Percentiles rank a stretch among this genome's conserved stretches.
phyloP scores from a whole-genome alignment of 2,888 invertebrate species.

The Rugalucina vietnamica region DNA sequence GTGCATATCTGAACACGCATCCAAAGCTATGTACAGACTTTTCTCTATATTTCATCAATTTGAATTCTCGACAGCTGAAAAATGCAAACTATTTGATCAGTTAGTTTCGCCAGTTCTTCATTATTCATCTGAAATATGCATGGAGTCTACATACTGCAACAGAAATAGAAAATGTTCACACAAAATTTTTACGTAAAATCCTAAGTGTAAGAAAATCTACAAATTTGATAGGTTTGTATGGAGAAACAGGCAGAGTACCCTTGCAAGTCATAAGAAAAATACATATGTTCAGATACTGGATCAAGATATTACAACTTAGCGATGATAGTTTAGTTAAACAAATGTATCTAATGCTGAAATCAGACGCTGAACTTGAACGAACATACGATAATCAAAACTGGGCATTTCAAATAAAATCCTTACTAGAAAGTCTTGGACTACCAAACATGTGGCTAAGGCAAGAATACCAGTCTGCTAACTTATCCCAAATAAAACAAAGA shows the following conservation, averaged over 20 bases:
- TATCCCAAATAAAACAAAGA: neutral
- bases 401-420: conserved; percentile 3
- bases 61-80: neutral
- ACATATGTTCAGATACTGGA: conserved; percentile 10
- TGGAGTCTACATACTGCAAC: neutral
- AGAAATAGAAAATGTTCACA: conserved; percentile 11
- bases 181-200: conserved; percentile 19
- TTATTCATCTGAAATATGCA: conserved; percentile 20
- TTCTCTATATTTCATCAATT: neutral
- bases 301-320: neutral
- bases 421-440: neutral
- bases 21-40: neutral
- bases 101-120: neutral
- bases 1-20: neutral
- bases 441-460: neutral
- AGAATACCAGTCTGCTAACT: neutral
- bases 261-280: neutral
- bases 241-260: neutral
- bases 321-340: neutral
- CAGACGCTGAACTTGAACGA: neutral
- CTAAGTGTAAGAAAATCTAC: neutral
- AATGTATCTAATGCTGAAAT: neutral
- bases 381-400: neutral
- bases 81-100: neutral
- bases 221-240: neutral